phyloP scores from a whole-genome alignment of 2,113 vertebrate species.

The Chamaea fasciata region DNA sequence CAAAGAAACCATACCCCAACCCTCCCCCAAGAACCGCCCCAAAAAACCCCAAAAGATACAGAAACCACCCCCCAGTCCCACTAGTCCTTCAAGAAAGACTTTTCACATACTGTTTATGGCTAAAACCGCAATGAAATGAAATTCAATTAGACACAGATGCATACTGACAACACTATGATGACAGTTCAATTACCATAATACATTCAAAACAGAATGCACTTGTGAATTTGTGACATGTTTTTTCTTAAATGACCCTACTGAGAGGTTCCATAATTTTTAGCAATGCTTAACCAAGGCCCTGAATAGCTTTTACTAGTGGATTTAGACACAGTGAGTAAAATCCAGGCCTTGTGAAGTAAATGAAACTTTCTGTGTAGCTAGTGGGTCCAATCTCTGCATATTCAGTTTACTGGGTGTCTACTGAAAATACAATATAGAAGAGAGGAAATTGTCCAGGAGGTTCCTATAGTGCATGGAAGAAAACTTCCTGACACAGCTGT shows the following conservation, averaged over 20 bases:
- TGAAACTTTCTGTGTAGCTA: neutral
- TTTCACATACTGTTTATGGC: neutral
- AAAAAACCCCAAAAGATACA: neutral
- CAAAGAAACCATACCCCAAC: neutral
- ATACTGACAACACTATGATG: neutral
- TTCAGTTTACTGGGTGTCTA: neutral
- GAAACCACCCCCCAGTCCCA: neutral
- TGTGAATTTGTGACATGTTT: neutral
- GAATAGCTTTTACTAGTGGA: neutral
- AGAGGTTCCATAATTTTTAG: neutral
- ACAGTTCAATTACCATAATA: constrained; percentile 5
- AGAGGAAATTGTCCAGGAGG: neutral
- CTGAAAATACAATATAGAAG: neutral
- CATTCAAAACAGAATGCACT: neutral
- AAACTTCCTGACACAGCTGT: neutral
- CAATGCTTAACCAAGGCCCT: neutral
- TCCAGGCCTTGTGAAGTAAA: neutral
- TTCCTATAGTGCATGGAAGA: neutral
- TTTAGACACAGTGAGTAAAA: neutral
- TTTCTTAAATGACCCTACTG: neutral
- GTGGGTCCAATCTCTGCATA: neutral
- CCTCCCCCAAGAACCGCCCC: neutral
- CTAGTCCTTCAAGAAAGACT: neutral
- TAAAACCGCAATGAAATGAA: neutral
- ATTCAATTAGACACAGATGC: constrained; percentile 29